Conservation (phyloP, 2,113 vertebrate genomes). For the Chlamydotis undulata region DNA sequence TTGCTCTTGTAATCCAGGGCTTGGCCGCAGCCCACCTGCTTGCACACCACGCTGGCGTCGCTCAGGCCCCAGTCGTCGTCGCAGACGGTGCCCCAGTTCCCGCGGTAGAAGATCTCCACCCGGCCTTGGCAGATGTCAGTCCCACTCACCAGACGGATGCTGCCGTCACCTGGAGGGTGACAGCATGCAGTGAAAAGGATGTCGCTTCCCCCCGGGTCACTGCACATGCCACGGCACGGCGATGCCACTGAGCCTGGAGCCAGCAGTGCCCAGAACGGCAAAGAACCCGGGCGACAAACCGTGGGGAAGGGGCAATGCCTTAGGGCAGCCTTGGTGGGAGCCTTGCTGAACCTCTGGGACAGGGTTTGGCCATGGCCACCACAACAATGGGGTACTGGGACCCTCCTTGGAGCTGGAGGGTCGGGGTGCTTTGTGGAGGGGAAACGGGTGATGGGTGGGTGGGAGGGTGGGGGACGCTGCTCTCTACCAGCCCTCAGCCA, state of each 20-base stretch:
- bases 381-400: no score
- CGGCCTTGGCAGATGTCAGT: conserved; percentile 84
- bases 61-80: conserved; percentile 91
- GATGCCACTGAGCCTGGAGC: fast-evolving
- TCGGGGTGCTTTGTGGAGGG: not conserved
- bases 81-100: conserved; percentile 93
- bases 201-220: not conserved
- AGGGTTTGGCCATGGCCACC: not conserved
- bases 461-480: not conserved
- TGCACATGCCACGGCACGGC: fast-evolving
- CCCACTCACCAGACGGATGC: conserved; percentile 84
- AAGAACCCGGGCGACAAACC: not conserved
- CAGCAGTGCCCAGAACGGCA: fast-evolving
- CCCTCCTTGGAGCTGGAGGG: not conserved
- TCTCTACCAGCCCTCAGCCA: not conserved
- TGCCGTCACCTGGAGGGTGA: conserved; percentile 82
- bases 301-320: fast-evolving
- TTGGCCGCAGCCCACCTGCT: conserved; percentile 85
- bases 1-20: conserved; percentile 83
- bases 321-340: not conserved
- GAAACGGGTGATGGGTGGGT: not conserved
- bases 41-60: conserved; percentile 89
- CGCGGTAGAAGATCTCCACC: conserved; percentile 90
- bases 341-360: not conserved
- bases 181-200: not conserved